These are phyloP conservation scores for Mus musculus DNA, from an alignment of 2,113 vertebrate genomes.

Conservation along the genomic window DNA sequence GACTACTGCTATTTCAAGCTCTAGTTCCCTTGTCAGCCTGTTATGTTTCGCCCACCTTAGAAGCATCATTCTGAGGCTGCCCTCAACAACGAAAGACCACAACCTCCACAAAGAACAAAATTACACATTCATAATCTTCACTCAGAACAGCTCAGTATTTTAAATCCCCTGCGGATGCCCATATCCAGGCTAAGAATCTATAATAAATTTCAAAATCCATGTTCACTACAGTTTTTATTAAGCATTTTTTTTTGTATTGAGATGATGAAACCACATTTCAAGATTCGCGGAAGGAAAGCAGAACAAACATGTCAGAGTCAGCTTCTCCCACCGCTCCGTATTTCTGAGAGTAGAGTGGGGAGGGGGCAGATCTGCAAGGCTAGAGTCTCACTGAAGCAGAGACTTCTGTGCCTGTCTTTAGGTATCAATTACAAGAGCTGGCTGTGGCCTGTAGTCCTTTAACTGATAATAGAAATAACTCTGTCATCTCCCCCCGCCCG, in stretches of 20 bases:
- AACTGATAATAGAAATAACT: background rate
- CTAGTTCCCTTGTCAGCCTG: background rate
- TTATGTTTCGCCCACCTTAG: background rate
- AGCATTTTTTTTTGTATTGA: background rate
- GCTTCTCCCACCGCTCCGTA: background rate
- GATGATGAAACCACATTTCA: background rate
- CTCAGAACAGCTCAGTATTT: background rate
- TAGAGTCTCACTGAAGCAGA: background rate
- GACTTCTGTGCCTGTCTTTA: background rate
- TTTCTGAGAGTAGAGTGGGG: background rate
- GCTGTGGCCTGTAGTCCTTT: background rate
- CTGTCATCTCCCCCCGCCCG: background rate
- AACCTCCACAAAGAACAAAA: background rate
- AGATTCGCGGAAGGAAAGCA: background rate
- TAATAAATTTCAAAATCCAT: background rate
- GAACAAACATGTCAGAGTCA: background rate
- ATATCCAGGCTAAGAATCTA: conserved; percentile 3
- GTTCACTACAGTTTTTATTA: background rate
- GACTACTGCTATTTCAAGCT: background rate
- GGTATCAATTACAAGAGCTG: background rate
- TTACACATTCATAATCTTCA: background rate
- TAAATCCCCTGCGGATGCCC: background rate
- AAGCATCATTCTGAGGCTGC: background rate
- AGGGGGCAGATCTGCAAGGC: background rate
- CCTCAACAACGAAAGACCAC: background rate